Base-by-base conservation (phyloP, 2,888 invertebrate genomes). In the Bursaphelenchus okinawaensis region DNA sequence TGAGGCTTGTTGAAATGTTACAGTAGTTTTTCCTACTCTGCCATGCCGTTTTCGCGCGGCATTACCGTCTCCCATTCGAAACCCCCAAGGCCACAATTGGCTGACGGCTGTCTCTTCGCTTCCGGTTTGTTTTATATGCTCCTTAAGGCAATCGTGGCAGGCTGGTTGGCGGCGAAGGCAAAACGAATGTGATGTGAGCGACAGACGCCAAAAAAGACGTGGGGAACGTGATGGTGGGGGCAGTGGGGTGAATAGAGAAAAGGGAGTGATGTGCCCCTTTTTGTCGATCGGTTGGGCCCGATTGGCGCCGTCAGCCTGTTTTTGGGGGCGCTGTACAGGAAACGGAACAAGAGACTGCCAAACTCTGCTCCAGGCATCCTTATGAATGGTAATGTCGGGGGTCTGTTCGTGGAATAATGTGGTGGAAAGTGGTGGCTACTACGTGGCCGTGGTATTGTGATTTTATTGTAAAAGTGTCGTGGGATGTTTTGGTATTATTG, bases 21-120 rank as follows among this genome's bases (percentile, higher is more conserved):
- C n/a, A n/a, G n/a, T n/a, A n/a, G n/a, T n/a, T n/a, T n/a, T n/a
- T n/a, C 56, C 56, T n/a, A 22, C 7, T 56, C 56, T 4, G 26
- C 28, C 4, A 20, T 31, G 8, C 24, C 58, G 59, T 8, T 50
- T 19, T 59, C 22, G n/a, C 24, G 54, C 23, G 40, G 59, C 59
- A 50, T 24, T 40, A 50, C 50, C 51, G 50, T n/a, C 40, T 51
- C 40, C 29, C 29, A 12, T 56, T 26, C 56, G 29, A 56, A 28
- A 29, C 56, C 56, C 24, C 31, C 59, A 19, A 54, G 23, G 59
- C 51, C 50, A 40, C 12, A 24, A n/a, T 50, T 31, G 50, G 23
- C 51, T 51, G 50, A 4, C 59, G 8, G 9, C 29, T 59, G 22
- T 40, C 57, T 31, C 24, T 20, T 54, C 54, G 4, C 27, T 27